phyloP scores from a whole-genome alignment of 1,140 invertebrate genomes.

The Drosophila pandora region DNA sequence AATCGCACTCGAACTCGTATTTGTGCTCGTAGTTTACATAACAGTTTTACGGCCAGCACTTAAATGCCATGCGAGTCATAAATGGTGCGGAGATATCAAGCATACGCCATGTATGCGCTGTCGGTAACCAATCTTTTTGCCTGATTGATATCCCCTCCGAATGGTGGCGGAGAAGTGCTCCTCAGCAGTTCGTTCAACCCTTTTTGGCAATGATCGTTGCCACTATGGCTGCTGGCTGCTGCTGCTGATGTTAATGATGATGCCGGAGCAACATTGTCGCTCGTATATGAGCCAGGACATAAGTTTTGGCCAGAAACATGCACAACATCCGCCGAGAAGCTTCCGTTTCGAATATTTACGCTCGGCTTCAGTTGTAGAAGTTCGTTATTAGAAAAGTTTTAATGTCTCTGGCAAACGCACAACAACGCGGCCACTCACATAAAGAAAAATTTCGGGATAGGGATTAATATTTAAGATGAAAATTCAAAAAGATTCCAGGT shows the following conservation, averaged over 20 bases:
- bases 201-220: slow-evolving; percentile 34
- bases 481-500: not conserved
- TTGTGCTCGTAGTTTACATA: slow-evolving; percentile 50
- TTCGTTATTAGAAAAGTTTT: slow-evolving; percentile 81
- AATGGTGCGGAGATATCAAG: slow-evolving; percentile 39
- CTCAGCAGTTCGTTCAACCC: slow-evolving; percentile 35
- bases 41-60: slow-evolving; percentile 55
- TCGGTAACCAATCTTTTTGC: slow-evolving; percentile 26
- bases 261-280: slow-evolving; percentile 38
- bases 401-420: slow-evolving; percentile 68
- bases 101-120: slow-evolving; percentile 30
- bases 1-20: slow-evolving; percentile 8
- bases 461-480: not conserved
- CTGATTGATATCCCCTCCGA: slow-evolving; percentile 44
- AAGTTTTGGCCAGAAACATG: slow-evolving; percentile 37
- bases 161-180: not conserved
- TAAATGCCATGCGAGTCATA: slow-evolving; percentile 50
- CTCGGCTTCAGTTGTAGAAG: slow-evolving; percentile 62
- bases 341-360: slow-evolving; percentile 73
- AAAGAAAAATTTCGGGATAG: not conserved
- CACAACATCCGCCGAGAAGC: slow-evolving; percentile 51
- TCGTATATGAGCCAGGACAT: slow-evolving; percentile 18
- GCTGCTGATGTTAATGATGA: slow-evolving; percentile 42
- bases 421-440: slow-evolving; percentile 26
- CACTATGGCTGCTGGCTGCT: not conserved